phyloP scores from a whole-genome alignment of 2,888 invertebrate genomes.

The Unio pictorum region DNA sequence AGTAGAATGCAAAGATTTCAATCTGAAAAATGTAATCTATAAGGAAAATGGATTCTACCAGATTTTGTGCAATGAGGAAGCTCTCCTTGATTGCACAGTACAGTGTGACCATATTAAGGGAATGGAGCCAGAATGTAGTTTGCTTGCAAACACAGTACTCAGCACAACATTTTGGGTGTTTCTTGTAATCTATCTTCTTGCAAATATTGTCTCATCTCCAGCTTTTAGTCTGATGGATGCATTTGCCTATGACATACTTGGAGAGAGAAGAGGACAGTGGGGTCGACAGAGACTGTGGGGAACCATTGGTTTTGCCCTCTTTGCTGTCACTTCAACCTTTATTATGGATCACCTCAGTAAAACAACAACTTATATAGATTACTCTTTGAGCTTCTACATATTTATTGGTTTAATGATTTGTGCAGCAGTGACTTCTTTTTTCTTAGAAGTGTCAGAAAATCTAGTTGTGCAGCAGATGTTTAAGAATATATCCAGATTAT shows the following conservation, averaged over 20 bases:
- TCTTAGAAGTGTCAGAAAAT: slow-evolving; percentile 48
- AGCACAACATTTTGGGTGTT: slow-evolving; percentile 82
- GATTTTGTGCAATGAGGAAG: slow-evolving; percentile 49
- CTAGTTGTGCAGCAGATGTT: slow-evolving; percentile 74
- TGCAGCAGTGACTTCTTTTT: slow-evolving; percentile 80
- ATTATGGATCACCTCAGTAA: slow-evolving; percentile 52
- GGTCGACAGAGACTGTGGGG: slow-evolving; percentile 92
- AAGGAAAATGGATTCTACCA: slow-evolving; percentile 41
- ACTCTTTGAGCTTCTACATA: slow-evolving; percentile 56
- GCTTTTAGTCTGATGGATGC: slow-evolving; percentile 93
- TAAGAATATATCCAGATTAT: slow-evolving; percentile 81
- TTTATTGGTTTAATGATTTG: slow-evolving; percentile 79
- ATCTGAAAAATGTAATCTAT: slow-evolving; percentile 46
- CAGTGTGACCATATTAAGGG: slow-evolving; percentile 25
- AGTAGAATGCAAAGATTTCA: slow-evolving; percentile 44
- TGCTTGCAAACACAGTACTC: slow-evolving; percentile 6
- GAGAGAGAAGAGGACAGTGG: slow-evolving; percentile 78
- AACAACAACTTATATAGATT: slow-evolving; percentile 34
- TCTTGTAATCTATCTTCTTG: slow-evolving; percentile 84
- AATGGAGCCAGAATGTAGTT: slow-evolving; percentile 13
- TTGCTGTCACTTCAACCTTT: slow-evolving; percentile 64
- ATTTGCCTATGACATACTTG: slow-evolving; percentile 88
- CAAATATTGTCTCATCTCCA: slow-evolving; percentile 86
- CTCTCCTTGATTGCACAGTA: slow-evolving; percentile 43
- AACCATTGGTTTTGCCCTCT: slow-evolving; percentile 84